A percentile compares a stretch with the other conserved stretches of the same genome.
phyloP scores from a whole-genome alignment of 2,113 vertebrate genomes.

The Colistium nudipinnis region DNA sequence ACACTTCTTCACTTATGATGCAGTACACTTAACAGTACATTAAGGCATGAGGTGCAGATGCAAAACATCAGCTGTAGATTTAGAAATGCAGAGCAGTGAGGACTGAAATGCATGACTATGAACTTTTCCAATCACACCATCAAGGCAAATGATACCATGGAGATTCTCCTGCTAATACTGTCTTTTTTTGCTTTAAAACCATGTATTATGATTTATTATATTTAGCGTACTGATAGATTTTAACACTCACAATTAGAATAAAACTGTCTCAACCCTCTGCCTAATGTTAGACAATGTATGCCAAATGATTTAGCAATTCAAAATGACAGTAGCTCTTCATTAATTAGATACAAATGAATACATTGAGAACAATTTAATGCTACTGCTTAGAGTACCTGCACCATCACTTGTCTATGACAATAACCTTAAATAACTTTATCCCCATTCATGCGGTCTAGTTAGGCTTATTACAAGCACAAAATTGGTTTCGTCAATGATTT shows the following conservation, averaged over 20 bases:
- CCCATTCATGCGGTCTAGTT: slow-evolving; percentile 41
- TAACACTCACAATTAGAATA: slow-evolving; percentile 30
- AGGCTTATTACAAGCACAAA: slow-evolving; percentile 29
- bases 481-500: slow-evolving; percentile 22
- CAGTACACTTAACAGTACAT: slow-evolving; percentile 78
- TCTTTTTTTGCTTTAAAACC: slow-evolving; percentile 9
- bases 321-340: slow-evolving; percentile 21
- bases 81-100: slow-evolving; percentile 60
- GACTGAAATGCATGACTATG: slow-evolving; percentile 62
- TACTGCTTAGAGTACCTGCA: slow-evolving; percentile 54
- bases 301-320: slow-evolving; percentile 5
- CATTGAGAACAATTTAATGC: slow-evolving; percentile 41
- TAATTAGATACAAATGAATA: slow-evolving; percentile 19
- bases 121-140: slow-evolving; percentile 30
- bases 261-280: slow-evolving; percentile 8
- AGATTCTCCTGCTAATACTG: slow-evolving; percentile 25
- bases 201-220: slow-evolving; percentile 2
- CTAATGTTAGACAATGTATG: slow-evolving; percentile 25
- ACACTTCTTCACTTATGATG: slow-evolving; percentile 70
- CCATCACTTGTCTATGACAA: slow-evolving; percentile 22
- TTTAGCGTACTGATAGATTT: background rate
- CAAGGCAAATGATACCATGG: slow-evolving; percentile 33
- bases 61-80: slow-evolving; percentile 64
- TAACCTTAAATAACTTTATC: slow-evolving; percentile 31
- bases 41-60: slow-evolving; percentile 83